Percentiles rank a stretch among this genome's conserved stretches.
Conservation (phyloP, 1,140 invertebrate genomes). For the Probaryconus sp. region DNA sequence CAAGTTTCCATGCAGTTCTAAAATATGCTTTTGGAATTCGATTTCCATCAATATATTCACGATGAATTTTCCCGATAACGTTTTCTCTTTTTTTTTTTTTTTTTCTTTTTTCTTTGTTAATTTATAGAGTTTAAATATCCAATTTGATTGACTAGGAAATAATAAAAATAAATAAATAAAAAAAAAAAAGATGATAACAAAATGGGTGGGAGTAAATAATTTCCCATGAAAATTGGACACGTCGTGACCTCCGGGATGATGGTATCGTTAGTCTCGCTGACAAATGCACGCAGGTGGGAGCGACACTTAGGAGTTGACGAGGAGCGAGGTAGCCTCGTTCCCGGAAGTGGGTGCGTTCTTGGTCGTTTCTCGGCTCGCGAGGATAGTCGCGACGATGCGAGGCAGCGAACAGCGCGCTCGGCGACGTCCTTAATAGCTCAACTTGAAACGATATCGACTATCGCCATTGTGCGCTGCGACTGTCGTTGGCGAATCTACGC, state of each 20-base stretch:
- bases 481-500: slow-evolving; percentile 22
- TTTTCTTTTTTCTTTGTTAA: too few species aligned
- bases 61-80: too few species aligned
- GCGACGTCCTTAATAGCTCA: slow-evolving; percentile 63
- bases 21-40: too few species aligned
- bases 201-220: too few species aligned
- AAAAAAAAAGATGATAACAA: too few species aligned
- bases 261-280: slow-evolving; percentile 32
- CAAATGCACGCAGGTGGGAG: slow-evolving; percentile 49
- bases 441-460: slow-evolving; percentile 65
- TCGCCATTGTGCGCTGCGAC: slow-evolving; percentile 64
- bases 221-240: slow-evolving; percentile 64
- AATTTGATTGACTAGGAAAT: too few species aligned
- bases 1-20: too few species aligned
- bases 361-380: slow-evolving; percentile 37
- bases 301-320: slow-evolving; percentile 48
- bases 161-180: too few species aligned
- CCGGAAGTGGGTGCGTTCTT: slow-evolving; percentile 66
- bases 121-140: too few species aligned
- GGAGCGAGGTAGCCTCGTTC: slow-evolving; percentile 39
- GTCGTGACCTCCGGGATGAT: slow-evolving; percentile 53
- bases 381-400: slow-evolving; percentile 17
- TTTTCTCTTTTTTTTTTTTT: too few species aligned
- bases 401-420: slow-evolving; percentile 2
- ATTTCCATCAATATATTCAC: too few species aligned